phyloP scores from a whole-genome alignment of 2,888 invertebrate species.

The Euspilapteryx auroguttella region DNA sequence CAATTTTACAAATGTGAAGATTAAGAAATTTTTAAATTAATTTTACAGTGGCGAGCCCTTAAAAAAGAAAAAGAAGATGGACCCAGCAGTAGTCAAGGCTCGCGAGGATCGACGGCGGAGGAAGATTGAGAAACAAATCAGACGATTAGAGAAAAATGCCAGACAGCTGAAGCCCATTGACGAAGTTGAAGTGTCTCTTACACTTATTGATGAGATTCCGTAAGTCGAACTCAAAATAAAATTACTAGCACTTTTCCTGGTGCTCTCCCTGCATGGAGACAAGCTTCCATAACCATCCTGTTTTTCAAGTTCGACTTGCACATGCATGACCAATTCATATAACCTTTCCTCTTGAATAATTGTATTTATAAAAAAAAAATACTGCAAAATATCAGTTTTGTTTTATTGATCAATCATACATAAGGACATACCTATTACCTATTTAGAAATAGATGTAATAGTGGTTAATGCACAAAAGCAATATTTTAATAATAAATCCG shows the following conservation, averaged over 20 bases:
- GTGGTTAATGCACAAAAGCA: too few relatives aligned
- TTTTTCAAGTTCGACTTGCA: too few relatives aligned
- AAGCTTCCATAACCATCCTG: too few relatives aligned
- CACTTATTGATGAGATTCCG: conserved; percentile 66
- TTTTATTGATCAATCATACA: too few relatives aligned
- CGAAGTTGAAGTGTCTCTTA: conserved; percentile 77
- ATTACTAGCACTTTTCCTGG: too few relatives aligned
- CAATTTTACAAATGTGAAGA: too few relatives aligned
- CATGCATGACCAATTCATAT: too few relatives aligned
- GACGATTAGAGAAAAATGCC: conserved; percentile 76
- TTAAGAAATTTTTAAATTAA: not conserved
- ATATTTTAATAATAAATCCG: too few relatives aligned
- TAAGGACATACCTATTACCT: too few relatives aligned
- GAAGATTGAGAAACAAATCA: conserved; percentile 86
- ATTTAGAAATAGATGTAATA: too few relatives aligned
- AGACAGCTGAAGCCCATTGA: conserved; percentile 87
- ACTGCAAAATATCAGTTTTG: not conserved
- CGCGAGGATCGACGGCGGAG: conserved; percentile 81
- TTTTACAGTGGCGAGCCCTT: conserved; percentile 78
- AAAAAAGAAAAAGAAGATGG: conserved; percentile 86
- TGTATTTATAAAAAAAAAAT: not conserved
- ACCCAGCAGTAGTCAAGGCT: conserved; percentile 77
- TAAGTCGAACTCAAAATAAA: conserved; percentile 32
- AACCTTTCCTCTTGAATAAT: not conserved
- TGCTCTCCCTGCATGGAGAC: too few relatives aligned